A percentile compares a stretch with the other conserved stretches of the same genome.
phyloP scores from a whole-genome alignment of 1,140 invertebrate species.

The Platorchestia sp. region DNA sequence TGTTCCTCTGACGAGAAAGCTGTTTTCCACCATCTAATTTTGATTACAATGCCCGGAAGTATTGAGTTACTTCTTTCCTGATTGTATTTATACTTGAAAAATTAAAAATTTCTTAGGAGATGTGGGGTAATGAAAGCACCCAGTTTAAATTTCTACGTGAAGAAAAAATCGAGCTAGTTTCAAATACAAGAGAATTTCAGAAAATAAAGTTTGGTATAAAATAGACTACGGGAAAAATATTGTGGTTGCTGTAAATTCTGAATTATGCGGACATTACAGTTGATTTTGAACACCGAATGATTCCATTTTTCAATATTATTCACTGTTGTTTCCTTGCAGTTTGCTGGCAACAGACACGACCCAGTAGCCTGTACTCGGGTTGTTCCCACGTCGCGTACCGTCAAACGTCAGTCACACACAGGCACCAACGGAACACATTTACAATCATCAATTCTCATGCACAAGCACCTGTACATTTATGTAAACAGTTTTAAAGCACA shows the following conservation, averaged over 20 bases:
- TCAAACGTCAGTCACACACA: too few species aligned
- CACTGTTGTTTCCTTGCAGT: background rate
- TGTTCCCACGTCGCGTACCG: too few species aligned
- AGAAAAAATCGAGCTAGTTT: background rate
- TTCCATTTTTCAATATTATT: background rate
- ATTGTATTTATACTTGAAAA: background rate
- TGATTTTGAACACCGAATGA: too few species aligned
- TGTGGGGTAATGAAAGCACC: background rate
- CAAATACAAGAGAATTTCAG: background rate
- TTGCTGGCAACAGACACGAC: too few species aligned
- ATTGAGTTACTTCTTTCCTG: background rate
- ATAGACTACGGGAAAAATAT: background rate
- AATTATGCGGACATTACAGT: background rate
- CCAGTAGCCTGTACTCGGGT: too few species aligned
- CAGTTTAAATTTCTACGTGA: background rate
- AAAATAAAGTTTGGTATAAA: background rate
- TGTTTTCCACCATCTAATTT: background rate
- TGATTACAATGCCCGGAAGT: background rate
- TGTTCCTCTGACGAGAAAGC: background rate
- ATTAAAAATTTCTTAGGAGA: background rate
- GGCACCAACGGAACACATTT: too few species aligned
- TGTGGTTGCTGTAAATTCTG: background rate
- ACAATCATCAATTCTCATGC: background rate
- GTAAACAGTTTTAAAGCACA: background rate
- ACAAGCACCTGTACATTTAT: background rate